phyloP scores from a whole-genome alignment of 2,113 vertebrate species.

The Ancistrus triradiatus region DNA sequence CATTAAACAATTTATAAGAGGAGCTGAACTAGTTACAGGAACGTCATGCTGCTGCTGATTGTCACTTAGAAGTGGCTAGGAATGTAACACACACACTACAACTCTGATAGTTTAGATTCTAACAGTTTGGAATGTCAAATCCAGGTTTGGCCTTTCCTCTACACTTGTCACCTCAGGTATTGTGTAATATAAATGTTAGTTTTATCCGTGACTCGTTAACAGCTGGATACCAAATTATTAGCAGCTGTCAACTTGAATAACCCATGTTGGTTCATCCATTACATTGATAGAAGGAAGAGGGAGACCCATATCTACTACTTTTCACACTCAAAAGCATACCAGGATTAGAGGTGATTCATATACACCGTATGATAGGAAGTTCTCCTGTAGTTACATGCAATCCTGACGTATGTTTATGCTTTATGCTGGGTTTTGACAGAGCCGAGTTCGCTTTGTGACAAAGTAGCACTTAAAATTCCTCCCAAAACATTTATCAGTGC shows the following conservation, averaged over 20 bases:
- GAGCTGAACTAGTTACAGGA: too few relatives aligned
- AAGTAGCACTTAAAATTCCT: slow-evolving; percentile 67
- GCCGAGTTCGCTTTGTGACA: slow-evolving; percentile 66
- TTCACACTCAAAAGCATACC: slow-evolving; percentile 49
- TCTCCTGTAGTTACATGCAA: slow-evolving; percentile 73
- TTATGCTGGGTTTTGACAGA: slow-evolving; percentile 66
- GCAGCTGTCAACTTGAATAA: too few relatives aligned
- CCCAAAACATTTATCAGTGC: slow-evolving; percentile 63
- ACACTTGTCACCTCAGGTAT: too few relatives aligned
- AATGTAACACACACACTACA: too few relatives aligned
- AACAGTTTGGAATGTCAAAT: slow-evolving; percentile 17
- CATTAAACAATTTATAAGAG: too few relatives aligned
- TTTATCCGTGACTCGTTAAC: too few relatives aligned
- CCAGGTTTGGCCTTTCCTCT: slow-evolving; percentile 36
- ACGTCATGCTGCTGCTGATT: too few relatives aligned
- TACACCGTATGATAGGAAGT: slow-evolving; percentile 61
- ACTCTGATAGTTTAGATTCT: slow-evolving; percentile 1
- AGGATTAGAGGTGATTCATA: slow-evolving; percentile 61
- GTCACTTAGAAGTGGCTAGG: too few relatives aligned
- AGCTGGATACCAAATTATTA: too few relatives aligned
- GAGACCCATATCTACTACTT: slow-evolving; percentile 43
- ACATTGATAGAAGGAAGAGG: not conserved
- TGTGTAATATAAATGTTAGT: too few relatives aligned
- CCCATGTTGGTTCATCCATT: too few relatives aligned
- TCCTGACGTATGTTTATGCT: slow-evolving; percentile 73